phyloP scores from a whole-genome alignment of 2,797 vertebrate species.

The Avahi laniger region DNA sequence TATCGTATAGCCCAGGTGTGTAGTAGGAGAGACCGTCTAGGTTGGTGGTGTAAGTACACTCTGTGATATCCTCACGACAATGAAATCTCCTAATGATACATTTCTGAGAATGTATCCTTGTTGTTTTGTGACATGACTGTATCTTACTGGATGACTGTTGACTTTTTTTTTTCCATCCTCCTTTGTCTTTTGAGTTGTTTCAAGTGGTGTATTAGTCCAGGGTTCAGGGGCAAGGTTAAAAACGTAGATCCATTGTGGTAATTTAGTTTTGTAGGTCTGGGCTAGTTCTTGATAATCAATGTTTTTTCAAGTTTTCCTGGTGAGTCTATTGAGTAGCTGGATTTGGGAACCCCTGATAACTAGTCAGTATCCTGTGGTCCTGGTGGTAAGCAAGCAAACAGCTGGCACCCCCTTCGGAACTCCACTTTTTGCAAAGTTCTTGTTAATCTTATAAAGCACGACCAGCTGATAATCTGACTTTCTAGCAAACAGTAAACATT shows the following conservation, averaged over 20 bases:
- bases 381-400: not conserved
- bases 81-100: not conserved
- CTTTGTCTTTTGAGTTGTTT: not conserved
- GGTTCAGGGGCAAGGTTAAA: not conserved
- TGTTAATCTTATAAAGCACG: not conserved
- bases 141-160: not conserved
- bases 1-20: not conserved
- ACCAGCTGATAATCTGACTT: not conserved
- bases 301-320: not conserved
- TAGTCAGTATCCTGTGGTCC: not conserved
- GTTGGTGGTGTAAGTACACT: not conserved
- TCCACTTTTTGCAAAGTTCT: not conserved
- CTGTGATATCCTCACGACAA: not conserved
- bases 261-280: not conserved
- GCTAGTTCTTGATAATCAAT: not conserved
- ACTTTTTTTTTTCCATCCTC: not conserved
- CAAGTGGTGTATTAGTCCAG: not conserved
- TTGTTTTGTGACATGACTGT: not conserved
- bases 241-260: not conserved
- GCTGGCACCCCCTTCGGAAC: not conserved
- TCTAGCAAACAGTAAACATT: not conserved
- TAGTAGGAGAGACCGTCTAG: not conserved
- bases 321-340: not conserved
- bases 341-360: not conserved
- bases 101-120: not conserved